Evolutionary conservation across 2,113 vertebrate genomes (phyloP), one percentile per base, ranked within the genome.

Genomic region (Erpornis zantholeuca): DNA sequence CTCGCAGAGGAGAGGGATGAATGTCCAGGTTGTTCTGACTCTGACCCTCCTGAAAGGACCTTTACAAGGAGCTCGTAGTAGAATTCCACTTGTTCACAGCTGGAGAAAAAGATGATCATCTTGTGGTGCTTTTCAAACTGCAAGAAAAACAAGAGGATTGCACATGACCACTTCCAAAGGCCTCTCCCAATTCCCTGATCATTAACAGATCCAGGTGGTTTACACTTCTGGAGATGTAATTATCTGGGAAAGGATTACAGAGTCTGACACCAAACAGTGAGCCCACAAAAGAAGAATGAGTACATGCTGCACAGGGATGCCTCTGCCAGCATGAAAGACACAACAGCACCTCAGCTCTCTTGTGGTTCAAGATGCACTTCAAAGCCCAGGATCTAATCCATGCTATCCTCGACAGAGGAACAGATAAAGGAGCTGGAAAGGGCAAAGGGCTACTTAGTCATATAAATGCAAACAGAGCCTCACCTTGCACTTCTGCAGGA

Each of bases 31-130:
- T 79, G 80, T 2, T 82, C 66, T 12, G 36, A 40, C n/a, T 75
- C 85, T 1, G 52, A 12, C 38, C 49, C 52, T n/a, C 94, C 77
- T 17, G 88, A 88, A 88, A 99, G 98, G 88, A 99, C 98, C 21
- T 98, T 94, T 28, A 92, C 84, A 88, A 99, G 97, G 76, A 99
- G 97, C 6, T 72, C 70, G 33, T 98, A 97, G 86, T 99, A 97
- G 97, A 99, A 99, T 94, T 99, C 99, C 33, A 99, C 99, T 59
- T 97, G 98, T 73, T 99, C 99, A 44, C 99, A 99, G 94, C 99
- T 99, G 28, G 99, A 99, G 88, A 99, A 98, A 88, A 99, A 99
- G 88, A 99, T 95, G 17, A 99, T 98, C 95, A 99, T 92, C 98
- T 99, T 99, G 96, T 99, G 98, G 44, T 81, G 94, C 33, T 97